phyloP scores from a whole-genome alignment of 2,888 invertebrate genomes.

The Auanema sp. region DNA sequence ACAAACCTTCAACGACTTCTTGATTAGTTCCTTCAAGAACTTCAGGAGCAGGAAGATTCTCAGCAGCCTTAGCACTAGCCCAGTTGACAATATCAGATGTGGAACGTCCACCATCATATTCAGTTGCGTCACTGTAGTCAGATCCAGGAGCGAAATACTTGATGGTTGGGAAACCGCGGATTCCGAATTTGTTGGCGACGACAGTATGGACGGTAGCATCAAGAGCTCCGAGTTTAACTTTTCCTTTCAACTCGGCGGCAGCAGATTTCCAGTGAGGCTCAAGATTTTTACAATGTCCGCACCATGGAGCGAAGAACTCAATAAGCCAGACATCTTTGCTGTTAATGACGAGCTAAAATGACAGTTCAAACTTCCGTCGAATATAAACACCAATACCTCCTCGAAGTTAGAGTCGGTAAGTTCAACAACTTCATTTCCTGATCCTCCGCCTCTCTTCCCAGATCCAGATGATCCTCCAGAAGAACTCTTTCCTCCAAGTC shows the following conservation, averaged over 20 bases:
- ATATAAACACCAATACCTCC: slow-evolving; percentile 66
- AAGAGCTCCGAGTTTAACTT: slow-evolving; percentile 83
- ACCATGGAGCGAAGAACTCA: slow-evolving; percentile 88
- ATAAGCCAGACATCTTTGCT: slow-evolving; percentile 96
- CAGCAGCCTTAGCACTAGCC: slow-evolving; percentile 73
- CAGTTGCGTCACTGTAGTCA: slow-evolving; percentile 69
- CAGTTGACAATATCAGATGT: slow-evolving; percentile 83
- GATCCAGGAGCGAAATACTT: slow-evolving; percentile 75
- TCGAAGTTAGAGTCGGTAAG: slow-evolving; percentile 95
- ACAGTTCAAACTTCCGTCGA: not conserved
- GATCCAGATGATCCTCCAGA: slow-evolving; percentile 7
- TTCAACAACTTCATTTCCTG: slow-evolving; percentile 76
- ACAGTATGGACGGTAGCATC: slow-evolving; percentile 89
- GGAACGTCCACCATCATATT: slow-evolving; percentile 91
- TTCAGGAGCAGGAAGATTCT: slow-evolving; percentile 87
- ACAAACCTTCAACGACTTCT: slow-evolving; percentile 70
- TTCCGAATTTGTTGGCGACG: slow-evolving; percentile 80
- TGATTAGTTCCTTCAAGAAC: slow-evolving; percentile 73
- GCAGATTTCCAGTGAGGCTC: slow-evolving; percentile 96
- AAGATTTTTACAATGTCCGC: slow-evolving; percentile 92
- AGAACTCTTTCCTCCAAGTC: slow-evolving; percentile 51
- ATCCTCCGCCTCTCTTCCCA: slow-evolving; percentile 37
- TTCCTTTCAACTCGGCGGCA: slow-evolving; percentile 89
- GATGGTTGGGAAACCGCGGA: slow-evolving; percentile 94
- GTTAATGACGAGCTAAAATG: slow-evolving; percentile 74